Evolutionary conservation across 2,888 invertebrate genomes (phyloP).

Genomic region (Deladenus siricidicola): DNA sequence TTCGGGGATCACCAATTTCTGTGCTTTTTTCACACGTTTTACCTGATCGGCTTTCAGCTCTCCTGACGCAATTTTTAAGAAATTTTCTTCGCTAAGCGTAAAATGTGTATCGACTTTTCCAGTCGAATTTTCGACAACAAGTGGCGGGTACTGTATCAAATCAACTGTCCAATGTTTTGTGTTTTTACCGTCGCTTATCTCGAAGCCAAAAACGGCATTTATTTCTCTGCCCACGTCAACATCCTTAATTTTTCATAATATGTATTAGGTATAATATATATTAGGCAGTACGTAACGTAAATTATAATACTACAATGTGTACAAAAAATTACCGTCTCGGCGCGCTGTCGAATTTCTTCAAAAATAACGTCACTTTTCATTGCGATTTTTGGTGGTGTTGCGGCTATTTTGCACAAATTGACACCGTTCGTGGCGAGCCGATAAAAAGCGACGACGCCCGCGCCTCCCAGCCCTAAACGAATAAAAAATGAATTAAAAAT

Average conservation of each 20-base stretch:
- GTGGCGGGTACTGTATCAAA: slow-evolving; percentile 63
- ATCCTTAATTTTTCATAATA: too few relatives aligned
- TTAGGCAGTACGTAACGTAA: too few relatives aligned
- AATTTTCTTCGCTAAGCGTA: slow-evolving; percentile 77
- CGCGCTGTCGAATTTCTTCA: slow-evolving; percentile 64
- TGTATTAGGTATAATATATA: too few relatives aligned
- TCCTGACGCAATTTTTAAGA: slow-evolving; percentile 77
- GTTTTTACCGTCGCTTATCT: slow-evolving; percentile 66
- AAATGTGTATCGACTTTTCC: slow-evolving; percentile 58
- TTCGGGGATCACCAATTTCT: too few relatives aligned
- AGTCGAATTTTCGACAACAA: slow-evolving; percentile 24
- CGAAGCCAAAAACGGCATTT: slow-evolving; percentile 75
- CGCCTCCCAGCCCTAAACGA: too few relatives aligned
- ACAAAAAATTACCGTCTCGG: slow-evolving; percentile 21
- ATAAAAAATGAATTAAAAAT: background rate
- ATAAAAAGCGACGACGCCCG: too few relatives aligned
- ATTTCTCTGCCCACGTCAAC: slow-evolving; percentile 71
- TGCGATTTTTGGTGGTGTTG: too few relatives aligned
- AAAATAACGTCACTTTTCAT: slow-evolving; percentile 77
- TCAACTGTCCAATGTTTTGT: slow-evolving; percentile 84
- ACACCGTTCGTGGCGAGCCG: too few relatives aligned
- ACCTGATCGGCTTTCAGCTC: slow-evolving; percentile 84
- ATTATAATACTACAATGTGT: too few relatives aligned
- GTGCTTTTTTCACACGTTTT: too few relatives aligned
- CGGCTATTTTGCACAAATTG: too few relatives aligned